Conservation (phyloP, 2,797 vertebrate genomes). For the Ctenopoma kingsleyae region DNA sequence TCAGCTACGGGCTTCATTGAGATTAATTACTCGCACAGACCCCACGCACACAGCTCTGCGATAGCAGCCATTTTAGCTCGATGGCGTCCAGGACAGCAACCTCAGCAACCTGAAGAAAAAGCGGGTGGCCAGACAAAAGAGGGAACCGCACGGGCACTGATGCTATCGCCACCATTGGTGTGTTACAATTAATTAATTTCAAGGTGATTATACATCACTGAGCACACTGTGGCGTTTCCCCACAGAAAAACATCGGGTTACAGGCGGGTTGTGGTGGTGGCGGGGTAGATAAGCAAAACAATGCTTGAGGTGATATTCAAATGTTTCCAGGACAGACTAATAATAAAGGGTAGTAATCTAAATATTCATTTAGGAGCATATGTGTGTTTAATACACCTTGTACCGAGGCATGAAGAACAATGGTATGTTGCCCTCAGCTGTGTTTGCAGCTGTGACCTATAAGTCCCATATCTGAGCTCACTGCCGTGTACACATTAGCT, state of each 20-base stretch:
- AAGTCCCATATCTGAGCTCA: slow-evolving; percentile 67
- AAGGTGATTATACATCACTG: slow-evolving; percentile 86
- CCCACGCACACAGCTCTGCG: slow-evolving; percentile 84
- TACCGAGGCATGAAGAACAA: slow-evolving; percentile 68
- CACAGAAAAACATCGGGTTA: slow-evolving; percentile 31
- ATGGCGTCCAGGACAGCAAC: slow-evolving; percentile 86
- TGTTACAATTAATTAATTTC: slow-evolving; percentile 87
- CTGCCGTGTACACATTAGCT: slow-evolving; percentile 55
- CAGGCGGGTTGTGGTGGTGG: slow-evolving; percentile 54
- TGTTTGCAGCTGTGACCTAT: slow-evolving; percentile 77
- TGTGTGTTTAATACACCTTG: slow-evolving; percentile 79
- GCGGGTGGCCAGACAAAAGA: slow-evolving; percentile 77
- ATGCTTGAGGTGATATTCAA: slow-evolving; percentile 84
- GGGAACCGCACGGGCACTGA: slow-evolving; percentile 65
- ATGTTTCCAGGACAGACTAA: slow-evolving; percentile 79
- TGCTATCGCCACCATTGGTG: slow-evolving; percentile 82
- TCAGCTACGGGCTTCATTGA: slow-evolving; percentile 93
- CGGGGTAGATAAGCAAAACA: slow-evolving; percentile 80
- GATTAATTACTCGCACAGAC: slow-evolving; percentile 95
- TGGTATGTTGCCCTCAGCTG: slow-evolving; percentile 59
- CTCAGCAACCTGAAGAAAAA: slow-evolving; percentile 75
- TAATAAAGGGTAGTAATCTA: slow-evolving; percentile 75
- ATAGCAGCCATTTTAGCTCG: slow-evolving; percentile 88
- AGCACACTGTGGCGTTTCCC: slow-evolving; percentile 57
- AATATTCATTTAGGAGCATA: slow-evolving; percentile 79